These are phyloP conservation scores for Prenolepis imparis DNA, from an alignment of 2,888 invertebrate species.

Conservation along the genomic window DNA sequence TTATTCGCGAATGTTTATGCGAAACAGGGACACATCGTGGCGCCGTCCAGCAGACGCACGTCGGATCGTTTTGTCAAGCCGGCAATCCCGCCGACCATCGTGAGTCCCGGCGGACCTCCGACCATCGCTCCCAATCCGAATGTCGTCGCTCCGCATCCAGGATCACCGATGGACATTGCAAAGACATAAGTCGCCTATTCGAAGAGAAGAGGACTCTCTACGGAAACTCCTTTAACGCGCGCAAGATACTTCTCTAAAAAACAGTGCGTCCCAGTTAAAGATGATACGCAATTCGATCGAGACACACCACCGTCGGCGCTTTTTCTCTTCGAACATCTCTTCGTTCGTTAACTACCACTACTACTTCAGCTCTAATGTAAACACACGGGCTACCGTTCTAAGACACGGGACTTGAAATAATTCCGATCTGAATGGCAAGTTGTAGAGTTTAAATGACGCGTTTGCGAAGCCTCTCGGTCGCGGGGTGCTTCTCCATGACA, in stretches of 20 bases:
- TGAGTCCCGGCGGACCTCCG: constrained; percentile 87
- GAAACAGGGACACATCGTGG: constrained; percentile 80
- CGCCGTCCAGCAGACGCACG: constrained; percentile 88
- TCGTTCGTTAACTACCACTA: constrained; percentile 33
- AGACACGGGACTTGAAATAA: constrained; percentile 35
- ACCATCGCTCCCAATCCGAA: constrained; percentile 76
- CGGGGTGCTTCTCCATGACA: not conserved
- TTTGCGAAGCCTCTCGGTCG: not conserved
- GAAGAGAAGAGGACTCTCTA: constrained; percentile 3
- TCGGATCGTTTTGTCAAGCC: constrained; percentile 95
- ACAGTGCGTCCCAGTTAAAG: constrained; percentile 67
- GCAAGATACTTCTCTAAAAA: constrained; percentile 70
- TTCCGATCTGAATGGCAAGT: constrained; percentile 29
- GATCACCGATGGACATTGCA: constrained; percentile 86
- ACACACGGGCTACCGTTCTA: constrained; percentile 40
- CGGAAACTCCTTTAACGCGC: constrained; percentile 56
- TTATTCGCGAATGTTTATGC: not conserved
- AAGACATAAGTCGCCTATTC: constrained; percentile 81
- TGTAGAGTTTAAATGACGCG: constrained; percentile 24
- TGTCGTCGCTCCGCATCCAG: constrained; percentile 72
- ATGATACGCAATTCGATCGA: not conserved
- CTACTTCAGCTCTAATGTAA: constrained; percentile 49
- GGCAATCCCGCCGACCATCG: constrained; percentile 90
- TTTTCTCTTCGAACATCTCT: constrained; percentile 22
- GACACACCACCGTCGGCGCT: constrained; percentile 4